phyloP scores from a whole-genome alignment of 2,797 vertebrate genomes.

The Poeciliopsis paucimaculata region DNA sequence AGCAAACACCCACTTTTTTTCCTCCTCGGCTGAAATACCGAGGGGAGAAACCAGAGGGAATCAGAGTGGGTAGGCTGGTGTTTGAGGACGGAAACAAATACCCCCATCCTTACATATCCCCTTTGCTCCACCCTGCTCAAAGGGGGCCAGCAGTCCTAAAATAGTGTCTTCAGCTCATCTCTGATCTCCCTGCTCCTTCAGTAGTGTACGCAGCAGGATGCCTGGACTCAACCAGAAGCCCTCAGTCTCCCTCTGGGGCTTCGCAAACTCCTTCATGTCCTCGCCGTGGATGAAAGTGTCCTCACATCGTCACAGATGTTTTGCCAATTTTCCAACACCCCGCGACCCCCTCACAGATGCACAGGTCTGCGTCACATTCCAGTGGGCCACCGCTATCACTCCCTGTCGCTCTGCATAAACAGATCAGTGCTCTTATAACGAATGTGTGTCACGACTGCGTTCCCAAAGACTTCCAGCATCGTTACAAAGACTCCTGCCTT shows the following conservation, averaged over 20 bases:
- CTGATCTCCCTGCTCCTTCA: constrained; percentile 55
- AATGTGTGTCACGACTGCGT: constrained; percentile 44
- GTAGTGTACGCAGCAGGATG: constrained; percentile 46
- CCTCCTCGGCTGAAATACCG: constrained; percentile 40
- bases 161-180: constrained; percentile 40
- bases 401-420: constrained; percentile 16
- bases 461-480: constrained; percentile 40
- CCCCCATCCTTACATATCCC: constrained; percentile 41
- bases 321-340: constrained; percentile 66
- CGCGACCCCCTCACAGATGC: constrained; percentile 51
- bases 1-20: constrained; percentile 14
- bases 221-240: constrained; percentile 57
- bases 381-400: constrained; percentile 21
- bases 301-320: constrained; percentile 73
- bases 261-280: constrained; percentile 62
- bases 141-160: constrained; percentile 34
- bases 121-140: constrained; percentile 51
- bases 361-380: constrained; percentile 54
- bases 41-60: constrained; percentile 48
- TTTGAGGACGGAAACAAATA: constrained; percentile 40
- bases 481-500: constrained; percentile 39
- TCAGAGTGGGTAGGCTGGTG: constrained; percentile 47
- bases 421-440: constrained; percentile 36
- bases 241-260: constrained; percentile 47
- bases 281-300: constrained; percentile 62